A percentile compares a stretch with the other conserved stretches of the same genome.
Evolutionary conservation across 2,113 vertebrate genomes (phyloP).

Genomic region (Sylvietta virens): DNA sequence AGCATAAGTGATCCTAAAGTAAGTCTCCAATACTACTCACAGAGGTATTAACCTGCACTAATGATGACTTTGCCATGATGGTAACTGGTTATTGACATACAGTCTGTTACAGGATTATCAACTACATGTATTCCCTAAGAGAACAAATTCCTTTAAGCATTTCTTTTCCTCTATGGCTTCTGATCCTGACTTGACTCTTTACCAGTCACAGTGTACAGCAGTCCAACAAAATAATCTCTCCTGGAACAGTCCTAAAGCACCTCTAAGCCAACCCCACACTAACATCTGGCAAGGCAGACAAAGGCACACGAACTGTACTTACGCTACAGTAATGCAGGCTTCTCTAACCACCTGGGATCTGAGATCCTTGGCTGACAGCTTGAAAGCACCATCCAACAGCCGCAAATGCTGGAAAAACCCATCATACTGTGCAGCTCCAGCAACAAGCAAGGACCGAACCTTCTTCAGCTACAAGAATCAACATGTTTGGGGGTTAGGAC

Average conservation of each 20-base stretch:
- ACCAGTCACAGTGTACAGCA: background rate
- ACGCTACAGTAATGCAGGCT: constrained; percentile 97
- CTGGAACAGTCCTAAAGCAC: background rate
- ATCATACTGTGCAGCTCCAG: constrained; percentile 89
- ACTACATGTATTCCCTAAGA: fast-evolving
- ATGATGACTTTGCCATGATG: background rate
- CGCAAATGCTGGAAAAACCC: constrained; percentile 96
- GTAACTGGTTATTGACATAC: background rate
- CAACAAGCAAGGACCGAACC: constrained; percentile 89
- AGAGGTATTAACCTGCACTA: background rate
- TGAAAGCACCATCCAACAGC: constrained; percentile 92
- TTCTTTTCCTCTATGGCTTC: background rate
- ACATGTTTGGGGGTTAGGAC: background rate
- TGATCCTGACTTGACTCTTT: background rate
- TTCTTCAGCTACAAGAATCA: constrained; percentile 84
- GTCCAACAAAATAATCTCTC: background rate
- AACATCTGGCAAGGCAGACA: background rate
- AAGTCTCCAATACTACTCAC: fast-evolving
- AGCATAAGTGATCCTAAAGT: background rate
- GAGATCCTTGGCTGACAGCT: constrained; percentile 95
- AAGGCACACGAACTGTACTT: constrained; percentile 58
- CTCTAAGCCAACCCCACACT: background rate
- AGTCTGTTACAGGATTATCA: background rate
- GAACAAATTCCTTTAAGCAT: background rate
- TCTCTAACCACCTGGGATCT: constrained; percentile 95